phyloP scores from a whole-genome alignment of 2,113 vertebrate species.

The Ceuthmochares aereus region DNA sequence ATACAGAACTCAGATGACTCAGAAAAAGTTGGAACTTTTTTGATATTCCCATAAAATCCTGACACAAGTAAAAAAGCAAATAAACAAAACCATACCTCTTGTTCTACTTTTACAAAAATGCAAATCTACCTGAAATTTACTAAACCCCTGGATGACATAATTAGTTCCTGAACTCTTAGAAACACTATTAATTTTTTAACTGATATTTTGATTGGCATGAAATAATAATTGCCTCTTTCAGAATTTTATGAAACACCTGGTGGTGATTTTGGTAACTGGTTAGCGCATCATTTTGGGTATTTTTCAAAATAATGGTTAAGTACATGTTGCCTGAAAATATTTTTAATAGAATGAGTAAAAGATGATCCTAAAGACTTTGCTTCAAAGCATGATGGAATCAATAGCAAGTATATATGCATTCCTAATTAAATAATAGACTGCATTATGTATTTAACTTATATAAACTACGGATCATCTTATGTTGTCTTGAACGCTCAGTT shows the following conservation, averaged over 20 bases:
- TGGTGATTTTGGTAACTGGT: not conserved
- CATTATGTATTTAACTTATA: not conserved
- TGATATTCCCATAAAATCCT: not conserved
- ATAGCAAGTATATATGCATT: not conserved
- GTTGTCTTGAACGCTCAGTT: not conserved
- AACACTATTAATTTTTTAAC: not conserved
- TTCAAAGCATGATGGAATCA: not conserved
- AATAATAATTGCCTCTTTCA: not conserved
- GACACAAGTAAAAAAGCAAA: not conserved
- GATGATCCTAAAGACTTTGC: not conserved
- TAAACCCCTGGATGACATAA: rapidly evolving
- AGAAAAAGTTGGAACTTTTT: not conserved
- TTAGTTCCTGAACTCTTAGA: not conserved
- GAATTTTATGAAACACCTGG: not conserved
- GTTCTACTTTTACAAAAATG: not conserved
- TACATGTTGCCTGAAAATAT: not conserved
- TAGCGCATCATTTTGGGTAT: not conserved
- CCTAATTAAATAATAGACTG: not conserved
- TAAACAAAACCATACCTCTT: not conserved
- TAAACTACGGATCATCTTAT: not conserved
- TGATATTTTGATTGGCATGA: not conserved
- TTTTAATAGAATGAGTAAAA: not conserved
- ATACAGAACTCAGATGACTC: not conserved
- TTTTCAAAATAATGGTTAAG: not conserved
- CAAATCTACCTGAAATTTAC: not conserved